Evolutionary conservation across 2,113 vertebrate genomes (phyloP), one percentile per base, ranked within the genome.

Genomic region (Dascyllus trimaculatus): DNA sequence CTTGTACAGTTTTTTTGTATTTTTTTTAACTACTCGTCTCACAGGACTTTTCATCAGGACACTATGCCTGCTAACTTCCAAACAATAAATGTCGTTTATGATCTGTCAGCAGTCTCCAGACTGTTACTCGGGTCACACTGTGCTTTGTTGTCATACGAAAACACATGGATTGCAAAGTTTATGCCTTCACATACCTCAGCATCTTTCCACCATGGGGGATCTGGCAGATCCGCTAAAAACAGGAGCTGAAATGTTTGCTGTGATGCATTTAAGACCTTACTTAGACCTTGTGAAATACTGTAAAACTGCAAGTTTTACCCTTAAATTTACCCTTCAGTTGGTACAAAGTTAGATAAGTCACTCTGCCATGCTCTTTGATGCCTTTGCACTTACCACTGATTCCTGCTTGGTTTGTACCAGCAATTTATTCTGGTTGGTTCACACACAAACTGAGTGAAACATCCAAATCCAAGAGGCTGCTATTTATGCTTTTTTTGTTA

Each of bases 81-180:
- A 54, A 88, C 80, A 89, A 85, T 85, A 83, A 85, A 89, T 75
- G 66, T 60, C 61, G 68, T 85, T 89, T 89, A 81, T 70, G 84
- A 84, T 85, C 75, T 22, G 87, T 89, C 88, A 89, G 85, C 88
- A 86, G 79, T 88, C 77, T 87, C 67, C 68, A 35, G 52, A 69
- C 75, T 72, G 79, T 79, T 83, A 64, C 52, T 56, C 61, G 66
- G 49, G 22, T 84, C 67, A 53, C 19, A 64, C 61, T 54, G 35
- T 19, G 54, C 46, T 76, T 71, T 82, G 74, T 75, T 89, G 60
- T 73, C 83, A 84, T 74, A 70, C 38, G 35, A 74, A 81, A 81
- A 82, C 63, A 85, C 79, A 82, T 78, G 64, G 54, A 62, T 21
- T 61, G 71, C 76, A 83, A 77, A 65, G 77, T 80, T 79, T 52